Evolutionary conservation across 2,113 vertebrate species (phyloP), one percentile per base, ranked within the genome.

Genomic region (Sylvietta virens): DNA sequence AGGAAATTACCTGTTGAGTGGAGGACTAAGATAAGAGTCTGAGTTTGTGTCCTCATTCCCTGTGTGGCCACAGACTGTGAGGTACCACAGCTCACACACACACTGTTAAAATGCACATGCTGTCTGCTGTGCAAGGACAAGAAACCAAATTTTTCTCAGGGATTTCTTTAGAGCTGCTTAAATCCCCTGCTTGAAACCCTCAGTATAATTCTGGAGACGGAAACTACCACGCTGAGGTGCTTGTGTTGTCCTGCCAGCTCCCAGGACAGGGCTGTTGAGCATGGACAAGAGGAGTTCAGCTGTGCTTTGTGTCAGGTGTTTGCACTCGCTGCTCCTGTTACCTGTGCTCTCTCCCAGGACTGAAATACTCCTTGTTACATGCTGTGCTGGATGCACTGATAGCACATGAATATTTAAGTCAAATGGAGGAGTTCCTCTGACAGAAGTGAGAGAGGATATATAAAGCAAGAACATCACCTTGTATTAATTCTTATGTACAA

Each of bases 351-450:
- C 86, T 65, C 85, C 86, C 66, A 80, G 70, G 37, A 8, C 86
- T 77, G 8, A 4, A 58, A 37, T 31, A 35, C 84, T 92, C 57
- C 54, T 16, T 15, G 14, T 51, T 47, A 42, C 71, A 15, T 18
- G 56, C 72, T 57, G 19, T 67, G 88, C 86, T 76, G 65, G 62
- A 61, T 60, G 37, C 60, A 28, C 71, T 92, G 81, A 3, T 82
- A 73, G 89, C 66, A 92, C 86, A 42, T 78, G 93, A 95, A 88
- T 95, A 93, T 96, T 86, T 95, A 79, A 92, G 70, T 81, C 79
- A 88, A 67, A 90, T 88, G 87, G 62, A 85, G 78, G 71, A 91
- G 89, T 95, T 85, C 70, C 80, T 90, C 54, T 84, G 86, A 78
- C 88, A 91, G 83, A 56, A 95, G 77, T 20, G 81, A 91, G 69